Conservation (phyloP, 2,888 invertebrate species). For the Macaria notata region DNA sequence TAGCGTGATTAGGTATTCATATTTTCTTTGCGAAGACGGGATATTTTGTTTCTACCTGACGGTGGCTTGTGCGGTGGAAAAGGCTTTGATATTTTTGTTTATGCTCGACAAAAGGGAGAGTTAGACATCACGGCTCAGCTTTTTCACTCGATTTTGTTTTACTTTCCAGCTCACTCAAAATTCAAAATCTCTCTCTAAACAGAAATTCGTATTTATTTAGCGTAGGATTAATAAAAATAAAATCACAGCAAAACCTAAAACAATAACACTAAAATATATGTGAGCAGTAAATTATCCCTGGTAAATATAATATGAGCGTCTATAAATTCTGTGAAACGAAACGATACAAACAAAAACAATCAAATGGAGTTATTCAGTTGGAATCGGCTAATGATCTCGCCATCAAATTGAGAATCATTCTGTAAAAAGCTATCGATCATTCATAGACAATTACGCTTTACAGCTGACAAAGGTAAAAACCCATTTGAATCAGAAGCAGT, state of each 20-base stretch:
- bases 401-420: constrained; percentile 20
- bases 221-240: neutral
- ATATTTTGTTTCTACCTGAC: constrained; percentile 12
- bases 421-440: constrained; percentile 14
- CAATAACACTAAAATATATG: neutral
- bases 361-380: constrained; percentile 1
- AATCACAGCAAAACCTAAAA: neutral
- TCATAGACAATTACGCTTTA: constrained; percentile 26
- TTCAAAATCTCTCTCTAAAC: neutral
- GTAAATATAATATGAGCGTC: neutral
- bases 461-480: constrained; percentile 26
- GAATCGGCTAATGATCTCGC: constrained; percentile 4
- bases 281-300: neutral
- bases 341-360: constrained; percentile 1
- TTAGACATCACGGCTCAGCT: too few species aligned
- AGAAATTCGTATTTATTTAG: neutral
- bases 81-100: neutral
- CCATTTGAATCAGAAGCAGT: constrained; percentile 23
- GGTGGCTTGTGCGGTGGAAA: constrained; percentile 10
- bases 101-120: too few species aligned
- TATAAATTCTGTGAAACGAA: constrained; percentile 1
- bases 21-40: constrained; percentile 16
- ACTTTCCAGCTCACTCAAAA: neutral
- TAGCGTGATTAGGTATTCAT: constrained; percentile 24
- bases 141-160: too few species aligned